Evolutionary conservation across 2,888 invertebrate genomes (phyloP).

Genomic region (Crematogaster levior): DNA sequence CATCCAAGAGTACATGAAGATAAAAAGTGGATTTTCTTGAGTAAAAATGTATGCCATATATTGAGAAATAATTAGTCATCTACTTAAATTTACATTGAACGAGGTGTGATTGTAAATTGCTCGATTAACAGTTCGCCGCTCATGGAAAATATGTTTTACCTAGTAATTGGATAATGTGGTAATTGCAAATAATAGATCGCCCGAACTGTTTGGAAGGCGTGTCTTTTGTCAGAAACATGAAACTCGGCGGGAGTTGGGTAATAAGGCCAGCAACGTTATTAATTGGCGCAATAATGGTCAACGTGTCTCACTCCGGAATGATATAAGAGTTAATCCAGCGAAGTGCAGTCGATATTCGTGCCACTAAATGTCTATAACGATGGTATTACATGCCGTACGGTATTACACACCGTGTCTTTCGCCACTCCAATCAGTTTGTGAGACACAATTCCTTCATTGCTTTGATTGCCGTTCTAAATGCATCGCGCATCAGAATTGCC

Average conservation of each 20-base stretch:
- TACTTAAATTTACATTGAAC: background rate
- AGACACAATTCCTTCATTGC: slow-evolving; percentile 15
- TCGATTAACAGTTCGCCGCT: background rate
- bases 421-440: slow-evolving; percentile 49
- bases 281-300: slow-evolving; percentile 74
- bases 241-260: background rate
- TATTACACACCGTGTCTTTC: slow-evolving; percentile 40
- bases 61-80: background rate
- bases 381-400: slow-evolving; percentile 1
- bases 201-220: background rate
- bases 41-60: background rate
- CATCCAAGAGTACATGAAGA: too few relatives aligned
- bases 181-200: background rate
- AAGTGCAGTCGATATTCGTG: slow-evolving; percentile 75
- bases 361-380: slow-evolving; percentile 46
- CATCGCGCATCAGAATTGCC: slow-evolving; percentile 4
- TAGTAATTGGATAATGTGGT: background rate
- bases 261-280: slow-evolving; percentile 67
- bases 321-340: slow-evolving; percentile 79
- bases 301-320: slow-evolving; percentile 66
- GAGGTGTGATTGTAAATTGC: background rate
- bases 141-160: background rate
- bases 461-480: slow-evolving; percentile 31
- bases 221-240: slow-evolving; percentile 15
- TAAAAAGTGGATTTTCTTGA: background rate